Base-by-base conservation (phyloP, 2,113 vertebrate genomes). In the Eretmochelys imbricata region DNA sequence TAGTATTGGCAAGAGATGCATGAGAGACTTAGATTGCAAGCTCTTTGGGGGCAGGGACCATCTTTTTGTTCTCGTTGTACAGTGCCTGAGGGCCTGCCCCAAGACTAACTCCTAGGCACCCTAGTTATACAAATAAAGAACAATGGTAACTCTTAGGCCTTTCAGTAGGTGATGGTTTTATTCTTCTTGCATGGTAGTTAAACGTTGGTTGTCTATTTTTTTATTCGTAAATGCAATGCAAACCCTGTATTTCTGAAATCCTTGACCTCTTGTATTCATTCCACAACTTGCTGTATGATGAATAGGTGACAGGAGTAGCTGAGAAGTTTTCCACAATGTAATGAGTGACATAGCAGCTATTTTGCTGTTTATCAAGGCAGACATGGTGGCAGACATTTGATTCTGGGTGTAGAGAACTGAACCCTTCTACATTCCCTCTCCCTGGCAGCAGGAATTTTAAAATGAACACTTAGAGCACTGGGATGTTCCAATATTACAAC, bases 251-350 rank as follows among this genome's bases (percentile, higher is more conserved):
- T 31, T 85, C 27, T 80, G 3, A 4, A 80, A 69, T 24, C 22
- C 53, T 57, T 0, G 0, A 6, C 69, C 12, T n/a, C 62, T 69
- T 35, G 12, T 79, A 51, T 57, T 72, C 17, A 0, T 0, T 0
- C 84, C 5, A 29, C 48, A 10, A 29, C 29, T 85, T 19, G 53
- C 62, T 5, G 0, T 22, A 0, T 6, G 72, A 46, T 46, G 72
- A 42, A 75, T 75, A 75, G 72, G 38, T 75, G 38, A 35, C 57
- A 89, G 38, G 48, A 48, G 38, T 29, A 49, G 62, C 62, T 12
- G 0, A 2, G 7, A 75, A 42, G 19, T 11, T 72, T 76, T 72
- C 62, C 49, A 69, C 79, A 65, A 57, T 49, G 10, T 46, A 59
- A 17, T 29, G 8, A 5, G 84, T 42, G 10, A 24, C n/a, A 24